Evolutionary conservation across 2,113 vertebrate species (phyloP), one percentile per base, ranked within the genome.

Genomic region (Deroptyus accipitrinus): DNA sequence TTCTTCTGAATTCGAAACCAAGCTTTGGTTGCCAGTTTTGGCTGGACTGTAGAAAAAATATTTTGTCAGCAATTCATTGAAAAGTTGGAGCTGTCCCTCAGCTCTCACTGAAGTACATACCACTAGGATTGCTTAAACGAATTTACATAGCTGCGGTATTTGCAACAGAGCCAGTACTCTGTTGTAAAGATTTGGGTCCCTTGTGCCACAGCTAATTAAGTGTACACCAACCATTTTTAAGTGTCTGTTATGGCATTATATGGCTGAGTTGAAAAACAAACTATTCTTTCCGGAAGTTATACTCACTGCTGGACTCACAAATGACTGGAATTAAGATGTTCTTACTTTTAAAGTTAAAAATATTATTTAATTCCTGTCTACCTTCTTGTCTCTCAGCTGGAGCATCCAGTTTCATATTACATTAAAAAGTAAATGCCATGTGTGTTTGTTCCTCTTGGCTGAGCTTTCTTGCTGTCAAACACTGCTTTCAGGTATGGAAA

Each of bases 311-410:
- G 41, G 55, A 37, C 37, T 91, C 28, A 16, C 13, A 68, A 57
- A 33, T 54, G 5, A 44, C 80, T 80, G 59, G 73, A 88, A 69
- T 88, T 7, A 80, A 83, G 30, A 37, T 57, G 23, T 81, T 94
- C 80, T 88, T 95, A 39, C n/a, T 63, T 78, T 9, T 76, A 24
- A 85, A 83, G 51, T 95, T 88, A 82, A 91, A 95, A 94, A 49
- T 84, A 67, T 10, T 30, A 51, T 33, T 73, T 55, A 61, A 66
- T 92, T 92, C 23, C 46, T 88, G 37, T 46, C 76, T 96, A 33
- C 23, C 33, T 85, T 63, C 25, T 80, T 77, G 49, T 61, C 27
- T 91, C 49, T 69, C 49, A 83, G 31, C 46, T 68, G 74, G 42
- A 92, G 41, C 24, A 62, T 76, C 44, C 2, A 7, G 24, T 72